Percentiles rank a stretch among this genome's conserved stretches.
Conservation (phyloP, 2,888 invertebrate genomes). For the Octonoba sinensis region DNA sequence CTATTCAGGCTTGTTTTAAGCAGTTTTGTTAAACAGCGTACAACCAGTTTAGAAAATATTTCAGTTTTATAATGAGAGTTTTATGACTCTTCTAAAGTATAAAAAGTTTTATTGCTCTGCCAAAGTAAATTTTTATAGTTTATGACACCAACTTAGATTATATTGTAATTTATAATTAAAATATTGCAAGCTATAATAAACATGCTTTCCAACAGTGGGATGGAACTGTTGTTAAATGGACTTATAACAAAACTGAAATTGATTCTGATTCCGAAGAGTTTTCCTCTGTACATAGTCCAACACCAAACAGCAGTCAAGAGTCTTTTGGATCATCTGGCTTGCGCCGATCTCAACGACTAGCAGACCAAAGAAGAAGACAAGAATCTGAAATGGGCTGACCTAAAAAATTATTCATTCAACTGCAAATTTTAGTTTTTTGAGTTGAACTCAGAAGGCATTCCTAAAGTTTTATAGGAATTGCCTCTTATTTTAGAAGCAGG, state of each 20-base stretch:
- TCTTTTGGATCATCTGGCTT: constrained; percentile 16
- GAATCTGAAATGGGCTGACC: constrained; percentile 15
- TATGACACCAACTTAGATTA: no score
- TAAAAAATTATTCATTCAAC: neutral
- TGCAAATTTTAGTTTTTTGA: no score
- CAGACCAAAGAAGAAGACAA: constrained; percentile 47
- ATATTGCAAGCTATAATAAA: neutral
- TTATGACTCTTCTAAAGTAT: no score
- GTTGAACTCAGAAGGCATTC: no score
- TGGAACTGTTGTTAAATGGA: constrained; percentile 71
- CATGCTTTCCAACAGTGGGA: constrained; percentile 70
- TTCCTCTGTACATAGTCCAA: constrained; percentile 1
- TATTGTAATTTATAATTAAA: neutral
- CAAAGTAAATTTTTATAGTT: no score
- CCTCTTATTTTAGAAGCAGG: no score
- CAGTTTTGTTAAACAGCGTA: no score
- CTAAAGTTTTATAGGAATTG: no score
- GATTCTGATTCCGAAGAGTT: constrained; percentile 65
- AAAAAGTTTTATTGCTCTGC: no score
- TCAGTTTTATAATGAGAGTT: no score
- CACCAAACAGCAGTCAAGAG: neutral
- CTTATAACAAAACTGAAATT: constrained; percentile 66
- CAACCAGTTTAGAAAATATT: no score
- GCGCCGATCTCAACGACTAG: constrained; percentile 49
- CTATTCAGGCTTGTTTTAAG: no score